Base-by-base conservation (phyloP, 2,797 vertebrate species). In the Danionella dracula region DNA sequence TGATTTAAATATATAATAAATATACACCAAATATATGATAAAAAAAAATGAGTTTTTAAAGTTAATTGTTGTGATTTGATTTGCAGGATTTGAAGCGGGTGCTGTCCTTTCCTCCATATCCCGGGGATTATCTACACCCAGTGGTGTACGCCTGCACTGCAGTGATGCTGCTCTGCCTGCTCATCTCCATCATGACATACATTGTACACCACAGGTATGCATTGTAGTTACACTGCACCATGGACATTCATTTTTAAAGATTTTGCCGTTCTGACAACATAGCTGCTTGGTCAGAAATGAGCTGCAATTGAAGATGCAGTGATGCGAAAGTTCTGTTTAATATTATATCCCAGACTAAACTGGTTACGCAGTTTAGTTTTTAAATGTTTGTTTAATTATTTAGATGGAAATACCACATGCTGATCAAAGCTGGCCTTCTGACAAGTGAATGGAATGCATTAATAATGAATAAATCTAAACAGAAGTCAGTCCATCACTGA, bases 61-160 rank as follows among this genome's bases (percentile, higher is more conserved):
- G 6, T 49, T 15, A 31, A 10, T 20, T 32, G n/a, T 60, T 46
- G 56, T 66, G 65, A 15, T 70, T 71, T 13, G 53, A 19, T 45
- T 63, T 67, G 44, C 79, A 98, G 95, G 95, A 98, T 94, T 81
- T 97, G 83, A 95, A 96, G 91, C 88, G 89, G 20, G 93, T 93
- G 71, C 88, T 97, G 66, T 93, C 94, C 78, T 93, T 93, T 81
- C 92, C 93, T 76, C 94, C 91, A 48, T 91, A 92, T 87, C 94
- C 93, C 50, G 94, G 95, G 87, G 94, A 96, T 70, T 92, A 92
- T 84, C 90, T 98, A 79, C 96, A 98, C 87, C 96, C 95, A 46
- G 96, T 98, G 85, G 94, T 98, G 76, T 98, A 98, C 11, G 96
- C 94, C 56, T 98, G 96, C 85, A 98, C 96, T 0, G 93, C 94